Evolutionary conservation across 2,888 invertebrate genomes (phyloP).

Genomic region (Acronicta leporina): DNA sequence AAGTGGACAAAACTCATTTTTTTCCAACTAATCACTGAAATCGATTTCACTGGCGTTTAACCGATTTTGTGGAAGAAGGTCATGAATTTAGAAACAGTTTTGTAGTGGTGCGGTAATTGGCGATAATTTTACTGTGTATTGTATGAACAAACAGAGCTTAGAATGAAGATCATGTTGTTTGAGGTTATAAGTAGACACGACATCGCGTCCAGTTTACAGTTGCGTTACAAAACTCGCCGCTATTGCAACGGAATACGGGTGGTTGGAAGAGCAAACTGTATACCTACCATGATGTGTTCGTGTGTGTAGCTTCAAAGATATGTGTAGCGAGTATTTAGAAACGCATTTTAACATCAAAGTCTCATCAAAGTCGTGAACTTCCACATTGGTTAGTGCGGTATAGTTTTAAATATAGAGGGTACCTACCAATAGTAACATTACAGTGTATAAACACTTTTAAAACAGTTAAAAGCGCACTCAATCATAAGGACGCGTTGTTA

Average conservation of each 20-base stretch:
- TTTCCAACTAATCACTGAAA: conserved; percentile 24
- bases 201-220: too few relatives aligned
- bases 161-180: conserved; percentile 9
- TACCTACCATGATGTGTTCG: too few relatives aligned
- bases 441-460: conserved; percentile 5
- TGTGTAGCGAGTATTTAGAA: too few relatives aligned
- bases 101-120: conserved; percentile 35
- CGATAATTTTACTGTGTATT: conserved; percentile 53
- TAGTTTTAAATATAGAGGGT: too few relatives aligned
- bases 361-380: too few relatives aligned
- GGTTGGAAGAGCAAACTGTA: too few relatives aligned
- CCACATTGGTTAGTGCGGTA: too few relatives aligned
- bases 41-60: conserved; percentile 32
- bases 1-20: conserved; percentile 23
- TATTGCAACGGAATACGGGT: too few relatives aligned
- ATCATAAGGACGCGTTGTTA: conserved; percentile 53
- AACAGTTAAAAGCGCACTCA: conserved; percentile 23
- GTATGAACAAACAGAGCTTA: conserved; percentile 31
- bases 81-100: conserved; percentile 44
- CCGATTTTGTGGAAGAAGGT: conserved; percentile 45
- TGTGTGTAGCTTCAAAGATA: too few relatives aligned
- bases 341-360: too few relatives aligned
- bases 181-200: conserved; percentile 2
- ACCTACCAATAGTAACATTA: background rate
- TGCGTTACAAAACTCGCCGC: too few relatives aligned